Evolutionary conservation across 2,797 vertebrate species (phyloP), one percentile per base, ranked within the genome.

Genomic region (Danio aesculapii): DNA sequence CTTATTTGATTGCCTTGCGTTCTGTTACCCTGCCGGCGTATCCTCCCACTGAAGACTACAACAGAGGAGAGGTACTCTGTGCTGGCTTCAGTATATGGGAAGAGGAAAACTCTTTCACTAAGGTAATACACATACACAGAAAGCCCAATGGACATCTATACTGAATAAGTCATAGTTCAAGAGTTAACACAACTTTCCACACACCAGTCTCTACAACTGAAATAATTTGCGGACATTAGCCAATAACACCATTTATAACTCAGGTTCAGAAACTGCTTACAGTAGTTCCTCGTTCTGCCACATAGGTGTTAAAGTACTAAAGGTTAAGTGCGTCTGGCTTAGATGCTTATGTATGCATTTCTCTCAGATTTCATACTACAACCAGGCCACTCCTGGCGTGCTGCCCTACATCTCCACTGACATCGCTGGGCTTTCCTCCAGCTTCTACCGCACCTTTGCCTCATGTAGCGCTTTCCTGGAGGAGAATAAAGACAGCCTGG

Each of bases 81-180:
- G 97, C 98, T 0, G 98, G 98, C 50, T 99, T 99, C 92, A 96
- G 95, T 77, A 93, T 99, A 87, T 95, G 93, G 95, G 92, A 95
- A 0, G 95, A 96, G 86, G 95, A 93, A 17, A 91, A 91, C 62
- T 88, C 92, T 44, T 77, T 84, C 77, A 95, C 96, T 84, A 98
- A 97, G 96, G 98, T 99, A 64, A 50, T 44, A 44, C 30, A 43
- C 16, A 61, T 61, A 69, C 17, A 47, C 46, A n/a, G 39, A 49
- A 77, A 47, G 6, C 52, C 43, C 47, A 46, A 53, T 53, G 9
- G 16, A 49, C 8, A 46, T 10, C 61, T 44, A 10, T 39, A 70
- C 6, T 19, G 6, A 79, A 46, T 53, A 39, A 44, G 8, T 62
- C 30, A 44, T 7, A 62, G 30, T 49, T 79, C 30, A 79, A 79